phyloP scores from a whole-genome alignment of 2,888 invertebrate species.

The Crematogaster levior region DNA sequence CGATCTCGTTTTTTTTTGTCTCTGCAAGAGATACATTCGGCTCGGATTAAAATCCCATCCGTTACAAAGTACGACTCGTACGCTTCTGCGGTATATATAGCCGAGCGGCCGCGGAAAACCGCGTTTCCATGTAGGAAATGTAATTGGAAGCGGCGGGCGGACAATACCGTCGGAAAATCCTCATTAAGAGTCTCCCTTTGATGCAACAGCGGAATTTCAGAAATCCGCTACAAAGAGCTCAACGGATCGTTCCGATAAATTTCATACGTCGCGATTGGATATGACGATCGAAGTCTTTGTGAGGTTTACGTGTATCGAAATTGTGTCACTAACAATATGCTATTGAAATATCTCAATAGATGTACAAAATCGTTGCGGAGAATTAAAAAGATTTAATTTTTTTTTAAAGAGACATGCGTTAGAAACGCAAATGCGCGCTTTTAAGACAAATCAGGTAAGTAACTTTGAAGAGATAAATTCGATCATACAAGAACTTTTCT shows the following conservation, averaged over 20 bases:
- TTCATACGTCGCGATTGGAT: constrained; percentile 30
- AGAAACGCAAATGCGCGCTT: neutral
- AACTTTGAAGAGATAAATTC: neutral
- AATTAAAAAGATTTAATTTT: neutral
- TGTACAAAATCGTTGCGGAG: neutral
- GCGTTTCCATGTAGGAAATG: constrained; percentile 48
- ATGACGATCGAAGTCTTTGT: constrained; percentile 12
- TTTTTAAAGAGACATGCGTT: neutral
- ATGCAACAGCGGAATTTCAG: constrained; percentile 47
- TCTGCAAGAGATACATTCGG: constrained; percentile 49
- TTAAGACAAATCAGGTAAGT: neutral
- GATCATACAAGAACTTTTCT: neutral
- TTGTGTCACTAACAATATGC: neutral
- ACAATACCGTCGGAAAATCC: constrained; percentile 61
- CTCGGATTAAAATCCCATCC: constrained; percentile 57
- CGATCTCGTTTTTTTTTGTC: constrained; percentile 36
- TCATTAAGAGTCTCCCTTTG: constrained; percentile 63
- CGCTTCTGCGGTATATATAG: neutral
- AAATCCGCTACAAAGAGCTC: constrained; percentile 41
- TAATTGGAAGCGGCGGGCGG: constrained; percentile 59
- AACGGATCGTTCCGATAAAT: constrained; percentile 22
- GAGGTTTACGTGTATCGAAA: neutral
- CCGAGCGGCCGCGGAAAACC: constrained; percentile 37
- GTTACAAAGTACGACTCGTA: constrained; percentile 44
- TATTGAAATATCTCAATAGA: neutral